Conservation (phyloP, 2,113 vertebrate genomes). For the Pelusios castaneus region DNA sequence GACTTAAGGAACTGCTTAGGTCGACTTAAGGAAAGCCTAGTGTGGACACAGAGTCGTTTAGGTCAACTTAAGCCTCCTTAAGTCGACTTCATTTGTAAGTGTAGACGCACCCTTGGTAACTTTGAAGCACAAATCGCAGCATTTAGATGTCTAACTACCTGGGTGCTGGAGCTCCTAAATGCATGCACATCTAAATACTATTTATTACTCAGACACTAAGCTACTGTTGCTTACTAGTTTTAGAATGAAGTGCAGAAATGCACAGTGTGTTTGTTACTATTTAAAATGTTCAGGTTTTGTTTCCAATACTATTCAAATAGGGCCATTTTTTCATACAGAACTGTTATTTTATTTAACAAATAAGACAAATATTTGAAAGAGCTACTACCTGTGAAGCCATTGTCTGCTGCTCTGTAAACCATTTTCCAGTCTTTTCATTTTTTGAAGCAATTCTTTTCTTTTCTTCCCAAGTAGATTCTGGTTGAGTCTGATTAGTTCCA, state of each 20-base stretch:
- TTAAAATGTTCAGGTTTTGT: not conserved
- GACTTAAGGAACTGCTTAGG: too few species aligned
- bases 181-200: not conserved
- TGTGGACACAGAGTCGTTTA: too few species aligned
- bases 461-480: conserved; percentile 76
- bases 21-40: too few species aligned
- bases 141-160: not conserved
- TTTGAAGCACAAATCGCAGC: not conserved
- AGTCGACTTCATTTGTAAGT: too few species aligned
- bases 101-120: not conserved
- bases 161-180: not conserved
- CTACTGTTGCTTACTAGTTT: not conserved
- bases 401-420: conserved; percentile 74
- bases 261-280: not conserved
- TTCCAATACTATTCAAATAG: not conserved
- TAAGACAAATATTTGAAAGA: not conserved
- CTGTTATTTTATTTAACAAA: not conserved
- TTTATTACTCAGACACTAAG: not conserved
- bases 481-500: conserved; percentile 80
- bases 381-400: conserved; percentile 64
- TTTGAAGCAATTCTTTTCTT: conserved; percentile 74
- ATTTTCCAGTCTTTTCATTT: conserved; percentile 81
- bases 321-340: not conserved
- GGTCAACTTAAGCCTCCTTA: too few species aligned
- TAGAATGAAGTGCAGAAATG: not conserved